Evolutionary conservation across 2,113 vertebrate genomes (phyloP).

Genomic region (Crotalus horridus): DNA sequence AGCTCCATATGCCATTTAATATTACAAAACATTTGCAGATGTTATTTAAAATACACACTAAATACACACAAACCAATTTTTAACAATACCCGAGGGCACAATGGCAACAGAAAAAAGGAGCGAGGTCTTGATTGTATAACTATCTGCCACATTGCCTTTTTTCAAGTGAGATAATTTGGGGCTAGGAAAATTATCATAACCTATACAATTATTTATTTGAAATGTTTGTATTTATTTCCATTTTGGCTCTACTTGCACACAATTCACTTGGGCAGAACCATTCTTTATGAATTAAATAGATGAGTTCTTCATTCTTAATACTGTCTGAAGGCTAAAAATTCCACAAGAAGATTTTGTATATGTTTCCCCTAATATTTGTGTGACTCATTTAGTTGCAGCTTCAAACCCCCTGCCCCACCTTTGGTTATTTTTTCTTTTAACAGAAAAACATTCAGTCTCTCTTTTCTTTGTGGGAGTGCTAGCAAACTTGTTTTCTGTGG

Average conservation of each 20-base stretch:
- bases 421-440: constrained; percentile 43
- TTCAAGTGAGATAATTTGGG: not conserved
- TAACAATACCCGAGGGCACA: not conserved
- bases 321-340: not conserved
- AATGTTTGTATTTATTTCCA: constrained; percentile 20
- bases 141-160: not conserved
- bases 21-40: not conserved
- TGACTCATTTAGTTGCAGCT: not conserved
- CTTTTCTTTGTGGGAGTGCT: constrained; percentile 44
- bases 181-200: not conserved
- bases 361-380: not conserved
- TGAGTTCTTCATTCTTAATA: not conserved
- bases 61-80: not conserved
- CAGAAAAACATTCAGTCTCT: not conserved
- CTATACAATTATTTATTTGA: constrained; percentile 1
- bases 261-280: constrained; percentile 8
- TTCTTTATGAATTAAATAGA: constrained; percentile 25
- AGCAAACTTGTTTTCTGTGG: constrained; percentile 40
- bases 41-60: not conserved
- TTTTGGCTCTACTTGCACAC: not conserved
- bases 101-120: not conserved
- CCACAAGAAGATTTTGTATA: not conserved
- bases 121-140: not conserved
- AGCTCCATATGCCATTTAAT: not conserved
- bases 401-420: not conserved